Percentiles rank a stretch among this genome's conserved stretches.
Conservation (phyloP, 2,888 invertebrate genomes). For the Alentia gelatinosa region DNA sequence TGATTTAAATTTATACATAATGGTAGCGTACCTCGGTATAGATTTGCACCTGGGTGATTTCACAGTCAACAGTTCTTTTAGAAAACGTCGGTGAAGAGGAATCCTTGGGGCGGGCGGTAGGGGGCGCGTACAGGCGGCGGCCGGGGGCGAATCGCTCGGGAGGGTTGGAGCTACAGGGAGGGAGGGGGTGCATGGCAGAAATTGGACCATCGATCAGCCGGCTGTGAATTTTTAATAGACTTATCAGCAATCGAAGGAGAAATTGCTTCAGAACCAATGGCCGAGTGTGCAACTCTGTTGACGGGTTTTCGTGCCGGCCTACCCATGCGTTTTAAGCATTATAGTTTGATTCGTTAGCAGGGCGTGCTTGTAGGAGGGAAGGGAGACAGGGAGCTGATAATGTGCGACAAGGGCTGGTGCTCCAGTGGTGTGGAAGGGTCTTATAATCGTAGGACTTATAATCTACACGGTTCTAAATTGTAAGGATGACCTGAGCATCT, state of each 20-base stretch:
- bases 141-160: background rate
- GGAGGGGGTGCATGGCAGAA: background rate
- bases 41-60: slow-evolving; percentile 25
- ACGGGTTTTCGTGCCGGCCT: too few species aligned
- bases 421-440: too few species aligned
- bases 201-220: slow-evolving; percentile 11
- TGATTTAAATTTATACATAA: background rate
- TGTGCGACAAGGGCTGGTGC: background rate
- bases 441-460: too few species aligned
- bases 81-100: background rate
- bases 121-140: background rate
- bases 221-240: slow-evolving; percentile 36
- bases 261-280: slow-evolving; percentile 26
- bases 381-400: background rate
- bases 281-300: background rate
- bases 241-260: slow-evolving; percentile 45
- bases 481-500: too few species aligned
- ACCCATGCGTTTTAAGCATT: too few species aligned
- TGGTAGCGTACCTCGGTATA: background rate
- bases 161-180: background rate
- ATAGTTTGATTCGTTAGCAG: background rate
- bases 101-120: background rate
- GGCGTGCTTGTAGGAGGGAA: background rate
- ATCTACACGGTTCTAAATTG: too few species aligned
- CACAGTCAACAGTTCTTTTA: background rate